phyloP scores from a whole-genome alignment of 2,113 vertebrate genomes.

The Polypterus senegalus region DNA sequence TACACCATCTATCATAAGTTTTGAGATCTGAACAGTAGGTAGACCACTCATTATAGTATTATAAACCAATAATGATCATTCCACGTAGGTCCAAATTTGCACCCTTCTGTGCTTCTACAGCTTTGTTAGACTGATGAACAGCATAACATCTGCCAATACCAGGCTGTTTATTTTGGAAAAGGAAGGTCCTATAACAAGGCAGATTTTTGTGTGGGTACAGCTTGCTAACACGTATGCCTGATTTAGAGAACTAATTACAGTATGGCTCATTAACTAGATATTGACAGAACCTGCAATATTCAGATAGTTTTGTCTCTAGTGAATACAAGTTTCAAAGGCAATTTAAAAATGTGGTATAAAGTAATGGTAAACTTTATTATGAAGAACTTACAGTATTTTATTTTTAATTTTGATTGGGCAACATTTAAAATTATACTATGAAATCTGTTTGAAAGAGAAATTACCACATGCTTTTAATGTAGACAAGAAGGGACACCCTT shows the following conservation, averaged over 20 bases:
- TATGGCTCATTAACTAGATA: too few relatives aligned
- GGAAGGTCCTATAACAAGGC: slow-evolving; percentile 29
- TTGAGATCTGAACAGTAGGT: slow-evolving; percentile 1
- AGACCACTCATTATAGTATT: slow-evolving; percentile 20
- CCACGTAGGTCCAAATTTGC: slow-evolving; percentile 31
- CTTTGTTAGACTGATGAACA: not conserved
- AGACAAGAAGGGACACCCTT: too few relatives aligned
- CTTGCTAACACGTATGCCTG: too few relatives aligned
- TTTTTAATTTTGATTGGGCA: not conserved
- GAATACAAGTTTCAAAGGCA: too few relatives aligned
- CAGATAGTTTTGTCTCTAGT: too few relatives aligned
- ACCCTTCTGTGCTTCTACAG: slow-evolving; percentile 1
- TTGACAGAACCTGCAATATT: too few relatives aligned
- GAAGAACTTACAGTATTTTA: not conserved
- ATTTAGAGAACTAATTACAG: too few relatives aligned
- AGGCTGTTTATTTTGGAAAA: slow-evolving; percentile 17
- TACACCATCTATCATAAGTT: slow-evolving; percentile 24
- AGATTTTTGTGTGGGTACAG: slow-evolving; percentile 25
- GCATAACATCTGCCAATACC: not conserved
- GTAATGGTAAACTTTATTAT: not conserved
- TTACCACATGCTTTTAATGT: too few relatives aligned
- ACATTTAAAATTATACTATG: too few relatives aligned
- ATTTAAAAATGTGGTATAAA: too few relatives aligned
- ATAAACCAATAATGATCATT: slow-evolving; percentile 36
- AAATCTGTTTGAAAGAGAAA: too few relatives aligned